Base-by-base conservation (phyloP, 2,888 invertebrate species). In the Synergus laeviventris region DNA sequence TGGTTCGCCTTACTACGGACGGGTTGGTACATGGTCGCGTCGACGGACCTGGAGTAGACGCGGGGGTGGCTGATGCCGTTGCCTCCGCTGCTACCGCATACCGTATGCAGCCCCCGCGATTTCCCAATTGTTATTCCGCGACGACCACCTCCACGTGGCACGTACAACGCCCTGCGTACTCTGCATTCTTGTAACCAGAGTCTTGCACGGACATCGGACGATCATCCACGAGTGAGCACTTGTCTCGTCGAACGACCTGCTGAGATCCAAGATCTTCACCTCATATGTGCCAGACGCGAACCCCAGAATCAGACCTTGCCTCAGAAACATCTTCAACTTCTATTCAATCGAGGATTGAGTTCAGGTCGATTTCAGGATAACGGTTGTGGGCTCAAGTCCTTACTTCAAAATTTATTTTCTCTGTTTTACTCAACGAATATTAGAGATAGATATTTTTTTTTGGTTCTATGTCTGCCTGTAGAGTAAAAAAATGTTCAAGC, bases 101-200 rank as follows among this genome's bases (percentile, higher is more conserved):
- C 82, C 74, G 83, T 84, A 85, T 85, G 83, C 84, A 85, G 77
- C 85, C 81, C 84, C 83, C 82, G 83, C 85, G 85, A 85, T 86
- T 86, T 83, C 79, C 85, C 86, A 85, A 88, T 89, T 89, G 88
- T 88, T 89, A 89, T 89, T 88, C 88, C 86, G 80, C 83, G 85
- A 85, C 84, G 81, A 83, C 83, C 81, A 82, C 79, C 78, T 78
- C 81, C 78, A 78, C 81, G 81, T 81, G 81, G 84, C 87, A 87
- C 87, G 86, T 86, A 86, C 84, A 78, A 81, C 79, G 77, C 80
- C 77, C 81, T 79, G 79, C 79, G 80, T 83, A 83, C 82, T 84
- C 84, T 83, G 83, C 84, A 85, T 84, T 84, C 80, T 79, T 78
- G 79, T 79, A 80, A 80, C 76, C 75, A 73, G 61, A 76, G 79